Evolutionary conservation across 2,113 vertebrate species (phyloP).

Genomic region (Serilophus lunatus): DNA sequence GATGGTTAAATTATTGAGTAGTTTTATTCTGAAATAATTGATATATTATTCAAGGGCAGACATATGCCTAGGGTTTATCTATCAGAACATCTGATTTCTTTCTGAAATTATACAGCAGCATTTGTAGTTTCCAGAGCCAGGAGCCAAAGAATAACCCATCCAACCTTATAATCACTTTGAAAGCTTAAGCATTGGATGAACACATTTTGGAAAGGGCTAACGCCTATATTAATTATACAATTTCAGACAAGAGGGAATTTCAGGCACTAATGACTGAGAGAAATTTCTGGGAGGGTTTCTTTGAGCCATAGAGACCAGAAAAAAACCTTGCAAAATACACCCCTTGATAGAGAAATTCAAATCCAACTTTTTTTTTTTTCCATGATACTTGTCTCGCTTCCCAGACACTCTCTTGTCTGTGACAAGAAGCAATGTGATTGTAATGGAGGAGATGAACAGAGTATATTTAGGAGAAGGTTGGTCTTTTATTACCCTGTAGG

Average conservation of each 20-base stretch:
- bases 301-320: background rate
- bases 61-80: background rate
- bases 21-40: constrained; percentile 1
- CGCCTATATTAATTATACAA: background rate
- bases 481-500: background rate
- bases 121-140: background rate
- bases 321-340: background rate
- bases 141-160: background rate
- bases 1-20: background rate
- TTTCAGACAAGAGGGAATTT: background rate
- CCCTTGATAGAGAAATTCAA: background rate
- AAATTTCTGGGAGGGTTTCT: background rate
- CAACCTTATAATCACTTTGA: constrained; percentile 12
- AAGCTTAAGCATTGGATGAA: constrained; percentile 41
- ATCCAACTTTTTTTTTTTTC: background rate
- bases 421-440: background rate
- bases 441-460: background rate
- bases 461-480: background rate
- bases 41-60: constrained; percentile 26
- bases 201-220: background rate
- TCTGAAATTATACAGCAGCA: background rate
- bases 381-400: background rate
- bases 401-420: background rate
- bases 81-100: background rate
- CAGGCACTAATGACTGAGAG: background rate